Conservation (phyloP, 2,797 vertebrate species). For the Bucorvus abyssinicus region DNA sequence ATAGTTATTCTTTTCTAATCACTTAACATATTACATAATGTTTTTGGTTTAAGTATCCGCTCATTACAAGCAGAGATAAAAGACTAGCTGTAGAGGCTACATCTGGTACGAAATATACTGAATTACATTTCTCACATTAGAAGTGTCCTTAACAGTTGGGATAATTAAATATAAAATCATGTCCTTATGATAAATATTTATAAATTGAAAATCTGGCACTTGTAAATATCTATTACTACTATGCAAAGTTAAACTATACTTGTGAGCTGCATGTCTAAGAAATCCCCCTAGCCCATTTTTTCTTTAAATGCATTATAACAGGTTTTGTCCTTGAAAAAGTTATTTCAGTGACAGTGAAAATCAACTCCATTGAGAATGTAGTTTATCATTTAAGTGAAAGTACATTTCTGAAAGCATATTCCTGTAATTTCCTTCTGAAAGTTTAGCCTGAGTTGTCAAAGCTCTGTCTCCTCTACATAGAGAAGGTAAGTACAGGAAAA, state of each 20-base stretch:
- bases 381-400: neutral
- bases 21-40: neutral
- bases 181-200: slow-evolving; percentile 80
- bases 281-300: neutral
- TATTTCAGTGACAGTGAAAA: neutral
- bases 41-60: neutral
- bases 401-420: neutral
- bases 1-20: neutral
- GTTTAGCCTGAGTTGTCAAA: neutral
- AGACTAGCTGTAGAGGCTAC: slow-evolving; percentile 66
- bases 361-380: neutral
- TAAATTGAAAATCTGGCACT: slow-evolving; percentile 71
- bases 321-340: neutral
- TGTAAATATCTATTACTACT: slow-evolving; percentile 51
- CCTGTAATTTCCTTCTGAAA: neutral
- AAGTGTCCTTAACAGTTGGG: slow-evolving; percentile 80
- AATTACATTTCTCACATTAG: slow-evolving; percentile 74
- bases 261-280: neutral
- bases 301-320: neutral
- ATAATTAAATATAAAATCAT: slow-evolving; percentile 79
- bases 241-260: slow-evolving; percentile 27
- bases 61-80: slow-evolving; percentile 58
- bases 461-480: neutral
- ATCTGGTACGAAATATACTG: slow-evolving; percentile 69
- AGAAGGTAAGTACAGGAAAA: neutral